These are phyloP conservation scores for Ephydatia muelleri DNA, from an alignment of 37 sponge, comb jelly and placozoan genomes.

Conservation along the genomic window DNA sequence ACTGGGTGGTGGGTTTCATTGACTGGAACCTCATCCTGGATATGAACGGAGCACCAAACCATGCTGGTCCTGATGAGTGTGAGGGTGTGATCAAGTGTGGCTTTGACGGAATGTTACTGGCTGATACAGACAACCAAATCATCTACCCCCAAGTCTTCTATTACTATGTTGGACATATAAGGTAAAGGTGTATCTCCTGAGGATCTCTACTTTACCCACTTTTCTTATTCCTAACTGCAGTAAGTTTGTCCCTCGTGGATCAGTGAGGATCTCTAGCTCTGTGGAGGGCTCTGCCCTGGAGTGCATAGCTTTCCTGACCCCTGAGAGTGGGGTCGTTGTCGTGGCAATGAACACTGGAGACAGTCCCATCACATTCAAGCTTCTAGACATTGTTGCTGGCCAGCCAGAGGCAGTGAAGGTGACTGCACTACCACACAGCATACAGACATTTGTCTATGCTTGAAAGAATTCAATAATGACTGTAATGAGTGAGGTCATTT, in stretches of 20 bases:
- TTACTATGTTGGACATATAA: slow-evolving; percentile 69
- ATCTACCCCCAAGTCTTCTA: slow-evolving; percentile 72
- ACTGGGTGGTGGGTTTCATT: slow-evolving; percentile 85
- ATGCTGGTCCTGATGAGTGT: slow-evolving; percentile 67
- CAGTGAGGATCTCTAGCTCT: slow-evolving; percentile 40
- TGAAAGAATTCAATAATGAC: not conserved
- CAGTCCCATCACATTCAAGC: slow-evolving; percentile 22
- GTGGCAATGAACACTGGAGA: slow-evolving; percentile 56
- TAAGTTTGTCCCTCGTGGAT: slow-evolving; percentile 69
- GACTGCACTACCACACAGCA: slow-evolving; percentile 54
- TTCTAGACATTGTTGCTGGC: slow-evolving; percentile 16
- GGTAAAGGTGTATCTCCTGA: too few relatives aligned
- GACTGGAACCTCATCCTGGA: slow-evolving; percentile 79
- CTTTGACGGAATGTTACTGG: slow-evolving; percentile 60
- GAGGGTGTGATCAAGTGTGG: slow-evolving; percentile 62
- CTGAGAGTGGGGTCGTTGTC: slow-evolving; percentile 27
- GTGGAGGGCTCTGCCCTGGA: slow-evolving; percentile 26
- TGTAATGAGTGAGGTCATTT: too few relatives aligned
- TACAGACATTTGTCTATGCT: slow-evolving; percentile 62
- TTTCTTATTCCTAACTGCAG: slow-evolving; percentile 41
- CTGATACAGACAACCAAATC: slow-evolving; percentile 45
- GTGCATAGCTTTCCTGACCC: slow-evolving; percentile 45
- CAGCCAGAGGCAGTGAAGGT: slow-evolving; percentile 50
- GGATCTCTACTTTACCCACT: too few relatives aligned
- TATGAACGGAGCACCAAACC: slow-evolving; percentile 61